Evolutionary conservation across 2,113 vertebrate species (phyloP).

Genomic region (Epinephelus fuscoguttatus): DNA sequence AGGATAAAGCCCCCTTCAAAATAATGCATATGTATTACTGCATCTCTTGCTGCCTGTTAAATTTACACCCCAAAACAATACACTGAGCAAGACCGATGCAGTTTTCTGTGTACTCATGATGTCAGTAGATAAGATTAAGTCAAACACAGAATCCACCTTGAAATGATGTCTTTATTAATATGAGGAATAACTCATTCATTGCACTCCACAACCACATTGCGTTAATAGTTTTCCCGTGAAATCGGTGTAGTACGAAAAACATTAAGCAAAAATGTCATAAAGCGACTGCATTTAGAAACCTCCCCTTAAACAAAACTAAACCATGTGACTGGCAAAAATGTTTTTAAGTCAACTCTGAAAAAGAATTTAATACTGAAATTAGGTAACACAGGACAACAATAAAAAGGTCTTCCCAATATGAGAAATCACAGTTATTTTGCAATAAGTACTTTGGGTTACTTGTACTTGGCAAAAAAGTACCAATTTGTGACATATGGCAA

Average conservation of each 20-base stretch:
- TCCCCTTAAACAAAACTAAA: constrained; percentile 72
- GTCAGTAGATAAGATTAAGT: background rate
- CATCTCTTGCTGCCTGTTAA: background rate
- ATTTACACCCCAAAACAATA: background rate
- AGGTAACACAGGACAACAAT: constrained; percentile 79
- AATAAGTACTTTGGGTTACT: constrained; percentile 79
- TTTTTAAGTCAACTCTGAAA: constrained; percentile 73
- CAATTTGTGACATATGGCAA: constrained; percentile 84
- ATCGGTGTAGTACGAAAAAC: constrained; percentile 83
- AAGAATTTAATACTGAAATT: constrained; percentile 86
- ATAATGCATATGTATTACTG: background rate
- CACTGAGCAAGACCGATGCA: background rate
- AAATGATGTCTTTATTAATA: constrained; percentile 76
- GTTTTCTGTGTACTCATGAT: background rate
- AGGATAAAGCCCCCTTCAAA: background rate
- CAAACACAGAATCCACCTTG: constrained; percentile 49
- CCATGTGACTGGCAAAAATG: constrained; percentile 70
- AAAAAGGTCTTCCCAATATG: constrained; percentile 88
- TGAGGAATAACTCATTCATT: constrained; percentile 71
- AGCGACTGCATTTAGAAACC: constrained; percentile 76
- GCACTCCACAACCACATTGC: constrained; percentile 76
- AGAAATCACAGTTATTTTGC: constrained; percentile 85
- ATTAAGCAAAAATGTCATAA: constrained; percentile 78
- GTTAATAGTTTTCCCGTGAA: constrained; percentile 73
- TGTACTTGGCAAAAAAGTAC: constrained; percentile 86